Conservation (phyloP, 2,888 invertebrate genomes). For the Blera fallax region DNA sequence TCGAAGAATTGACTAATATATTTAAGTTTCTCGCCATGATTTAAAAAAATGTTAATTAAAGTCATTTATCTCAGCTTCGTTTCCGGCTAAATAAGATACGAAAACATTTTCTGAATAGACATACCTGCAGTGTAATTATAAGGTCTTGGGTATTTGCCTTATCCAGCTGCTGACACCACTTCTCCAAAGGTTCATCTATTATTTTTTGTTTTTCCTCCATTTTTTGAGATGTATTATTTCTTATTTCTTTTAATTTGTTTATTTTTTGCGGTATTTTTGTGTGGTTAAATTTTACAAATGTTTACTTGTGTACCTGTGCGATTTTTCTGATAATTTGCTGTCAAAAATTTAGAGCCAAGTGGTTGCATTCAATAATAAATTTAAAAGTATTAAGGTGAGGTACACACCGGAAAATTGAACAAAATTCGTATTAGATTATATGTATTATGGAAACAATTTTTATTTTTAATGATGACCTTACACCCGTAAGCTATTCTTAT, state of each 20-base stretch:
- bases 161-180: constrained; percentile 19
- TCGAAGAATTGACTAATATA: background rate
- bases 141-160: constrained; percentile 2
- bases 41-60: no score
- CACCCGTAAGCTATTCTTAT: no score
- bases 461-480: no score
- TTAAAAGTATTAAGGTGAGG: background rate
- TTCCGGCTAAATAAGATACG: background rate
- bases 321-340: constrained; percentile 6
- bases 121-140: constrained; percentile 22
- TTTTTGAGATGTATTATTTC: background rate
- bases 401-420: no score
- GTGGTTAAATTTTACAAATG: background rate
- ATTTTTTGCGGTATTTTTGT: background rate
- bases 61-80: background rate
- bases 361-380: background rate
- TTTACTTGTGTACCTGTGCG: constrained; percentile 20
- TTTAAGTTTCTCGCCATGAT: background rate
- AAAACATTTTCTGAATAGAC: background rate
- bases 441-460: no score
- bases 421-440: no score
- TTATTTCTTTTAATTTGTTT: background rate
- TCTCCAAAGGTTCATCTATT: background rate
- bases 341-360: background rate
- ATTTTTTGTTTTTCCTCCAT: constrained; percentile 10